Evolutionary conservation across 2,113 vertebrate genomes (phyloP).

Genomic region (Muscicapa adusta): DNA sequence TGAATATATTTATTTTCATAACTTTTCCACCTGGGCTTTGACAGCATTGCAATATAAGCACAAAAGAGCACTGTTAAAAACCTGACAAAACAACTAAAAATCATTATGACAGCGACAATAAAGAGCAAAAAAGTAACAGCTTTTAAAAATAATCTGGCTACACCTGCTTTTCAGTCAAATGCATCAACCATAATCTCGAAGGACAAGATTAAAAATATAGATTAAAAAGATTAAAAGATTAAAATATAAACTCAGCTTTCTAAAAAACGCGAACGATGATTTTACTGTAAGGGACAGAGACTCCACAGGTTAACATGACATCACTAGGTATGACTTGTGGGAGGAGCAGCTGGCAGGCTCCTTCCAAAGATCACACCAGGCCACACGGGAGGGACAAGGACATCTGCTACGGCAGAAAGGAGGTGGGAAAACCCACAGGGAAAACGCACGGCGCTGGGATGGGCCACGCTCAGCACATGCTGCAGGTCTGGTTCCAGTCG

Average conservation of each 20-base stretch:
- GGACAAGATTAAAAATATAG: no score
- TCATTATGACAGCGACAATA: background rate
- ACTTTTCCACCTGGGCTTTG: background rate
- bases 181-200: background rate
- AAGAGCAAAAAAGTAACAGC: background rate
- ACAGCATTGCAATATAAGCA: background rate
- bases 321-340: rapidly evolving
- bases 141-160: background rate
- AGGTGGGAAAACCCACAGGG: background rate
- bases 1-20: background rate
- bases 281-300: background rate
- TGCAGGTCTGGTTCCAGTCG: background rate
- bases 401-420: no score
- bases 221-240: no score
- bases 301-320: background rate
- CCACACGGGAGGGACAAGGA: background rate
- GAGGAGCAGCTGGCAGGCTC: background rate
- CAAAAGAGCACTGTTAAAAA: background rate
- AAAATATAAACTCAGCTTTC: background rate
- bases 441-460: rapidly evolving
- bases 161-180: background rate
- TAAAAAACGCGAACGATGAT: background rate
- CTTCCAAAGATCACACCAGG: background rate
- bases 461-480: background rate
- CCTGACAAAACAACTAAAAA: background rate